Base-by-base conservation (phyloP, 2,113 vertebrate species). In the Isurus oxyrinchus region DNA sequence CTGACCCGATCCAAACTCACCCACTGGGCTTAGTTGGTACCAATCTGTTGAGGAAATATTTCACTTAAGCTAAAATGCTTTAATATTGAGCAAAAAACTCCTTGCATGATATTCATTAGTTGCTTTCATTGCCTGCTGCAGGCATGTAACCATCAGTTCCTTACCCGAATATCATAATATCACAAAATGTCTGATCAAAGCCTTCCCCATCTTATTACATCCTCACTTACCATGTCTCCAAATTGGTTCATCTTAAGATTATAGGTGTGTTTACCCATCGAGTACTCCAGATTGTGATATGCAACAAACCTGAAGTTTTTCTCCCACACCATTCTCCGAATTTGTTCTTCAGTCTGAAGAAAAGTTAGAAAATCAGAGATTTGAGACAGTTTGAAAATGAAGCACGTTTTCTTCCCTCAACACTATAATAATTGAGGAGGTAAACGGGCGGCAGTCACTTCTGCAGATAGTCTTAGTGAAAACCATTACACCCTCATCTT, bases 171-270 rank as follows among this genome's bases (percentile, higher is more conserved):
- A 57, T 25, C 11, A 31, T 19, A 53, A 72, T 27, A 57, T 25
- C 11, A 31, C 84, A 8, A 53, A 55, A 27, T 53, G 21, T 6
- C 88, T 16, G 4, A 14, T 59, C 53, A 90, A 57, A 90, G 1
- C 0, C 16, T 61, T 93, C 57, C 49, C 31, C 16, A 7, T 27
- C 11, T 93, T 61, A 93, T 23, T 5, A 61, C 31, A 0, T 57
- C 35, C 61, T 25, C 93, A 87, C 84, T 96, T 97, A 97, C 97
- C 97, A 97, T 86, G 96, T 97, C 97, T 0, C 97, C 97, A 0
- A 97, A 96, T 94, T 96, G 97, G 97, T 97, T 97, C 97, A 97
- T 97, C 40, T 79, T 97, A 96, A 97, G 96, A 61, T 72, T 94
- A 96, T 96, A 97, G 23, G 10, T 0, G 79, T 97, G 97, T 69